These are phyloP conservation scores for Trichoplusia ni DNA, from an alignment of 1,140 invertebrate genomes.

Conservation along the genomic window DNA sequence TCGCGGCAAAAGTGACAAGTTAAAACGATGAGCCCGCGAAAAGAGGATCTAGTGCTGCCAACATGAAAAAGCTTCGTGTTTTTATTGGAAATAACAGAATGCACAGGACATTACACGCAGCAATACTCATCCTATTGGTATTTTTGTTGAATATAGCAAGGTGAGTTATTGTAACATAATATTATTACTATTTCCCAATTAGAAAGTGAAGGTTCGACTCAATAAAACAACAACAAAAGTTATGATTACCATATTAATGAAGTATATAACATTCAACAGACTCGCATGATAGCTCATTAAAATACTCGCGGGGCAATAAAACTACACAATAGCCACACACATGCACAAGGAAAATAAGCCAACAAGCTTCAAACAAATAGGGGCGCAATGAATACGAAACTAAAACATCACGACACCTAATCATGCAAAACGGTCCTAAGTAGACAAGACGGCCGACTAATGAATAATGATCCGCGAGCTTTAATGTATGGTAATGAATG, in stretches of 20 bases:
- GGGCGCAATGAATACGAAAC: conserved; percentile 58
- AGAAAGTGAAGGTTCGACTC: neutral
- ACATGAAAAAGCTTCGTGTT: conserved; percentile 64
- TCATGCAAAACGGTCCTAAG: conserved; percentile 64
- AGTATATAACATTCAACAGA: neutral
- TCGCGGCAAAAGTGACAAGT: conserved; percentile 51
- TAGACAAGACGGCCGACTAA: conserved; percentile 53
- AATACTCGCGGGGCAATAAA: conserved; percentile 6
- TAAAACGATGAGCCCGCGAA: conserved; percentile 63
- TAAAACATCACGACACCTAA: conserved; percentile 63
- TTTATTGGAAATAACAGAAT: conserved; percentile 63
- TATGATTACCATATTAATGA: conserved; percentile 5
- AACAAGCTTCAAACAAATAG: conserved; percentile 37
- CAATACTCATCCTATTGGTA: conserved; percentile 62
- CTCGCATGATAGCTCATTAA: conserved; percentile 12
- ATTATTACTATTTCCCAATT: neutral
- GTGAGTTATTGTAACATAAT: conserved; percentile 48
- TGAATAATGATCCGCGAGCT: conserved; percentile 43
- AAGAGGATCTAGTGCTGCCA: conserved; percentile 69
- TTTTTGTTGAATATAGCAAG: conserved; percentile 68
- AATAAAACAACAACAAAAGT: neutral
- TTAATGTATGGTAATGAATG: conserved; percentile 71
- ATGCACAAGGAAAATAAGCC: conserved; percentile 46
- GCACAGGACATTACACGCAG: conserved; percentile 53
- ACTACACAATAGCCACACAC: conserved; percentile 15